A percentile compares a stretch with the other conserved stretches of the same genome.
Conservation (phyloP, 2,797 vertebrate genomes). For the Dermochelys coriacea region DNA sequence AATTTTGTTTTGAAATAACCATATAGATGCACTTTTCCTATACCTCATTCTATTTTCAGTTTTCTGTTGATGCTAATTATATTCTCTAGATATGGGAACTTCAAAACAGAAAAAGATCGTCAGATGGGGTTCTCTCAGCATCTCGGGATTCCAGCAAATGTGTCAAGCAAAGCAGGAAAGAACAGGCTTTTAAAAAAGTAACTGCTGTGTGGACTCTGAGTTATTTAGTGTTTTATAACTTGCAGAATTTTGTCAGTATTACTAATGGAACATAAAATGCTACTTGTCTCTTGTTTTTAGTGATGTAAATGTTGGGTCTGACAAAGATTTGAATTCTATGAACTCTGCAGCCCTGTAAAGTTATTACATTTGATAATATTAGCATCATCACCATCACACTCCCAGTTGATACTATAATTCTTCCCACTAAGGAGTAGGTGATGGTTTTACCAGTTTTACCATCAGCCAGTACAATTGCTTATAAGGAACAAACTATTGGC, state of each 20-base stretch:
- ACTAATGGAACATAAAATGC: neutral
- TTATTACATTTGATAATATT: neutral
- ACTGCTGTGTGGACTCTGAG: neutral
- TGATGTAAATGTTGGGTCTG: neutral
- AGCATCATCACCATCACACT: neutral
- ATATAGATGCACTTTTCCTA: neutral
- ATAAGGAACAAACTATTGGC: neutral
- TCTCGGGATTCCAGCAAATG: neutral
- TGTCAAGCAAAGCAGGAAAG: neutral
- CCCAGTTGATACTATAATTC: neutral
- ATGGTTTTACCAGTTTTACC: neutral
- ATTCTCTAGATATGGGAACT: neutral
- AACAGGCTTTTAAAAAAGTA: neutral
- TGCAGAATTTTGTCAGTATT: neutral
- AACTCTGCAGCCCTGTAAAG: neutral
- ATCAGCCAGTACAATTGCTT: neutral
- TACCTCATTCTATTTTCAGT: neutral
- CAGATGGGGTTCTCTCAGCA: neutral
- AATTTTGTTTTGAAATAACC: neutral
- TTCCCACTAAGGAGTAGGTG: neutral
- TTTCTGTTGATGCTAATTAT: neutral
- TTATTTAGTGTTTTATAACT: neutral
- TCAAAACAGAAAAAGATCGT: neutral
- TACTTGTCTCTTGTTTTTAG: neutral
- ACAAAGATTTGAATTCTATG: neutral